phyloP scores from a whole-genome alignment of 2,797 vertebrate species.

The Sebastes flavidus region DNA sequence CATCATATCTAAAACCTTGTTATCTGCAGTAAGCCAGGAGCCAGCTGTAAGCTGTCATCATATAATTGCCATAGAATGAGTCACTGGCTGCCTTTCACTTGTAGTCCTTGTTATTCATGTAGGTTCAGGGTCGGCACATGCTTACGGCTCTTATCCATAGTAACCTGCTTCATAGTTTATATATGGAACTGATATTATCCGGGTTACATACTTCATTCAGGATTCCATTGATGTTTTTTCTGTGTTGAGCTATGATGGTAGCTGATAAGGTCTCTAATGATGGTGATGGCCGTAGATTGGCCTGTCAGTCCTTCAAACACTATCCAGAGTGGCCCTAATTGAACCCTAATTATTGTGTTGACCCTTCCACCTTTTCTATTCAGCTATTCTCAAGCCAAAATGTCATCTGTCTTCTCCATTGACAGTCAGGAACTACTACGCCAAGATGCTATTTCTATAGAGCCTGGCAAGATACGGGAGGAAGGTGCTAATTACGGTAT shows the following conservation, averaged over 20 bases:
- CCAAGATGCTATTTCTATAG: background rate
- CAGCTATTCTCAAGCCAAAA: background rate
- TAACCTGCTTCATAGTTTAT: background rate
- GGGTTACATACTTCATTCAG: background rate
- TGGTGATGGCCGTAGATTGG: background rate
- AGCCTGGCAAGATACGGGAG: background rate
- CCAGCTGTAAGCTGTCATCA: slow-evolving; percentile 14
- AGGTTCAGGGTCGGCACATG: slow-evolving; percentile 1
- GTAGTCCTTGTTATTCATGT: slow-evolving; percentile 2
- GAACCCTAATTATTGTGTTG: background rate
- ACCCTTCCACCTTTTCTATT: background rate
- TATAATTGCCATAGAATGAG: slow-evolving; percentile 34
- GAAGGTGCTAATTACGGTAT: background rate
- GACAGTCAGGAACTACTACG: background rate
- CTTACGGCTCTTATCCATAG: background rate
- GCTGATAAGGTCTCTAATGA: background rate
- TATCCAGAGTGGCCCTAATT: background rate
- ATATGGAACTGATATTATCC: background rate
- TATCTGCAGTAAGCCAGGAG: slow-evolving; percentile 22
- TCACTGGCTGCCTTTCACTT: slow-evolving; percentile 18
- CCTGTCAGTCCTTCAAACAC: background rate
- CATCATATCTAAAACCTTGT: slow-evolving; percentile 44
- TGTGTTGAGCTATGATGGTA: background rate
- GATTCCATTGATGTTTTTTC: background rate
- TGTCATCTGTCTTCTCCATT: background rate